These are phyloP conservation scores for Gadopsis marmoratus DNA, from an alignment of 2,797 vertebrate species.

Conservation along the genomic window DNA sequence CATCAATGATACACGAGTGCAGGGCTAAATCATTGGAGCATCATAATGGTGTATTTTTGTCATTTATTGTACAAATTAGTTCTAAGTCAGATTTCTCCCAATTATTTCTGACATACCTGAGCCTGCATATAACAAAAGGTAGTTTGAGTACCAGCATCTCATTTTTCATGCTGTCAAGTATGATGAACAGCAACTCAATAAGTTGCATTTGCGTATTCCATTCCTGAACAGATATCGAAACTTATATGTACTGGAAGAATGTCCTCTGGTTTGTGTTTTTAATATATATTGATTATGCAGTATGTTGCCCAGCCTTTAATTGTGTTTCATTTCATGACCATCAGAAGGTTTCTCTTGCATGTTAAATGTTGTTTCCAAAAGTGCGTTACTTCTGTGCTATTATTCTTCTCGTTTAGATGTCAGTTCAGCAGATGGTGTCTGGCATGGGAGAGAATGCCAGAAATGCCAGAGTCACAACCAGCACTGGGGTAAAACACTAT, in stretches of 20 bases:
- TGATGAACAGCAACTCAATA: not conserved
- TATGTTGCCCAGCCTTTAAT: not conserved
- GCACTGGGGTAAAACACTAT: constrained; percentile 82
- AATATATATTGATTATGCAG: not conserved
- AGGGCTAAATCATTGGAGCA: not conserved
- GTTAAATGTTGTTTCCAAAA: not conserved
- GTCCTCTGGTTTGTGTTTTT: not conserved
- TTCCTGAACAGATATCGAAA: not conserved
- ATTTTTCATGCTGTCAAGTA: not conserved
- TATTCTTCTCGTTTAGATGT: constrained; percentile 77
- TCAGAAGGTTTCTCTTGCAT: not conserved
- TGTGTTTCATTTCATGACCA: not conserved
- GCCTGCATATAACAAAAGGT: not conserved
- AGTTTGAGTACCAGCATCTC: not conserved
- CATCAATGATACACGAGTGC: not conserved
- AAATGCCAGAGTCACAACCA: constrained; percentile 85
- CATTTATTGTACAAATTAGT: not conserved
- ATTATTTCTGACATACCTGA: not conserved
- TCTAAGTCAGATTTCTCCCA: not conserved
- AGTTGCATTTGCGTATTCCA: not conserved
- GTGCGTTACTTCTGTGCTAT: not conserved
- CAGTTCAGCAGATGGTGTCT: constrained; percentile 88
- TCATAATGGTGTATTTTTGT: not conserved
- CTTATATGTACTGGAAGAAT: not conserved
- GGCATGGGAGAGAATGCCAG: constrained; percentile 84